These are phyloP conservation scores for Drosophila vallismaia DNA, from an alignment of 2,888 invertebrate species.

Conservation along the genomic window DNA sequence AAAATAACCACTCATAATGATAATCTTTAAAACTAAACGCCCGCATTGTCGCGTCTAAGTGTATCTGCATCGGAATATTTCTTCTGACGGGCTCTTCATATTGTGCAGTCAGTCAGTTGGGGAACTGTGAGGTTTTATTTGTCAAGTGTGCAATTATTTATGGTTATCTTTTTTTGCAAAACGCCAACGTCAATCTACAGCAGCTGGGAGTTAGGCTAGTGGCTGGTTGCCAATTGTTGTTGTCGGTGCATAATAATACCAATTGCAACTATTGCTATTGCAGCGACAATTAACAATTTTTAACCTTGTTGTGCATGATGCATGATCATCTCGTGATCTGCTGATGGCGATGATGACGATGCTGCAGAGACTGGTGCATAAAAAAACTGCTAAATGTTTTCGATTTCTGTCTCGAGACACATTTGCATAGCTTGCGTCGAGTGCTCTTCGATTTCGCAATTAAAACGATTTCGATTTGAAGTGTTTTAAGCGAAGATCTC, in stretches of 20 bases:
- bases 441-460: constrained; percentile 42
- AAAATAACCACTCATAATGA: constrained; percentile 49
- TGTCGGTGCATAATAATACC: constrained; percentile 44
- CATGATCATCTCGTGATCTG: constrained; percentile 31
- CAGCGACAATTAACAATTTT: constrained; percentile 49
- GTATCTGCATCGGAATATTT: constrained; percentile 16
- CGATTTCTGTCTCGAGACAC: constrained; percentile 19
- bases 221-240: constrained; percentile 17
- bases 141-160: constrained; percentile 75
- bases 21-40: constrained; percentile 49
- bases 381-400: constrained; percentile 60
- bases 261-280: constrained; percentile 30
- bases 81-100: constrained; percentile 22
- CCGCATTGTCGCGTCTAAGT: constrained; percentile 44
- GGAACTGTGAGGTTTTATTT: constrained; percentile 38
- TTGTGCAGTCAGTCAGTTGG: constrained; percentile 10
- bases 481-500: constrained; percentile 21
- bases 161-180: constrained; percentile 57
- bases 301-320: constrained; percentile 58
- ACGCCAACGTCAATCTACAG: constrained; percentile 36
- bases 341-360: constrained; percentile 18
- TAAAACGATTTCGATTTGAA: constrained; percentile 32
- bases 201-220: constrained; percentile 26
- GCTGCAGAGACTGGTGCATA: constrained; percentile 43
- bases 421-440: constrained; percentile 15